phyloP scores from a whole-genome alignment of 2,888 invertebrate species.

The Smittia aterrima region DNA sequence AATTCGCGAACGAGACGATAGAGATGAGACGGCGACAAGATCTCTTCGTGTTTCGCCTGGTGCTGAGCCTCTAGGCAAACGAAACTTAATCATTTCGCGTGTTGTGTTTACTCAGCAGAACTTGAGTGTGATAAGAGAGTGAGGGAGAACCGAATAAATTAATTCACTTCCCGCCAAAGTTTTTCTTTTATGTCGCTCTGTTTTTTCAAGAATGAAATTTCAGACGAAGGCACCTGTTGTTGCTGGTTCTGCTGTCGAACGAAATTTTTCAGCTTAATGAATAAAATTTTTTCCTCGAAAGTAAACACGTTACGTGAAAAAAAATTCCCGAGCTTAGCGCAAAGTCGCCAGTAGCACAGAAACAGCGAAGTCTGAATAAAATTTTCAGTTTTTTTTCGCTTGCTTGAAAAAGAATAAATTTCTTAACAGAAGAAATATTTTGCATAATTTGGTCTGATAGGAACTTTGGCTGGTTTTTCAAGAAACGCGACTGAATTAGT shows the following conservation, averaged over 20 bases:
- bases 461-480: no score
- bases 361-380: neutral
- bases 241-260: neutral
- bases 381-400: no score
- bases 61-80: neutral
- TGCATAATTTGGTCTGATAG: no score
- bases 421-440: no score
- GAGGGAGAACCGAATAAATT: neutral
- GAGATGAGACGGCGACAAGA: neutral
- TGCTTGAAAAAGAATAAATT: no score
- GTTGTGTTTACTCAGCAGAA: conserved; percentile 8
- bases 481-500: no score
- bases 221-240: conserved; percentile 34
- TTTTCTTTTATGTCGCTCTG: neutral
- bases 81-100: conserved; percentile 4
- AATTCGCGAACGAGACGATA: neutral
- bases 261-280: neutral
- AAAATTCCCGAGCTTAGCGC: neutral
- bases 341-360: neutral
- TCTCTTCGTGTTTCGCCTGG: neutral
- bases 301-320: neutral
- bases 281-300: neutral
- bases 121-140: neutral
- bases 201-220: conserved; percentile 35
- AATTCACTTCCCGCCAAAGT: neutral